These are phyloP conservation scores for Automeris io DNA, from an alignment of 2,888 invertebrate genomes.

Conservation along the genomic window DNA sequence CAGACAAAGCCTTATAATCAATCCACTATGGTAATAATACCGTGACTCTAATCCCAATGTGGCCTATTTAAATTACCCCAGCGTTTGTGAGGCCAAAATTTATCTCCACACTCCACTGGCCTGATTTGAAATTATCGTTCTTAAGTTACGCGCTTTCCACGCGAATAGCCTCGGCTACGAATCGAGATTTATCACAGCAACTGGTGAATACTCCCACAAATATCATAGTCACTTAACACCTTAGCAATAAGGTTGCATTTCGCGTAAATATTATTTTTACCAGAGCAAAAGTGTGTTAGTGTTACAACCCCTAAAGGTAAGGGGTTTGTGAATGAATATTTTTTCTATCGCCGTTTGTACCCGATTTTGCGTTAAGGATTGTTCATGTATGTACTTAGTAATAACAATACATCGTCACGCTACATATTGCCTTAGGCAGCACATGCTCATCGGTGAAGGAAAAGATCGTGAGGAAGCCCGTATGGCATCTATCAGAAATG, in stretches of 20 bases:
- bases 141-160: slow-evolving; percentile 57
- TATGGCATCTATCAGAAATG: no score
- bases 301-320: slow-evolving; percentile 40
- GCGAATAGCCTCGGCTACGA: slow-evolving; percentile 48
- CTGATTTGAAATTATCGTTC: slow-evolving; percentile 58
- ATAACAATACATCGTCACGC: no score
- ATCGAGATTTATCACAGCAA: slow-evolving; percentile 49
- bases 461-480: no score
- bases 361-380: not conserved
- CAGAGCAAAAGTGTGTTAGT: slow-evolving; percentile 18
- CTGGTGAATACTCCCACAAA: slow-evolving; percentile 17
- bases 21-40: not conserved
- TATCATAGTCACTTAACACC: slow-evolving; percentile 5
- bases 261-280: not conserved
- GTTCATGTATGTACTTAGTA: not conserved
- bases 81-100: slow-evolving; percentile 38
- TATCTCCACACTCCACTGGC: slow-evolving; percentile 52
- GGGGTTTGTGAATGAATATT: slow-evolving; percentile 41
- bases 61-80: slow-evolving; percentile 54
- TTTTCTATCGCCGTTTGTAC: slow-evolving; percentile 24
- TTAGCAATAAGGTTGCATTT: slow-evolving; percentile 12
- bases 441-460: no score
- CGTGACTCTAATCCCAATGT: slow-evolving; percentile 13
- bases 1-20: no score
- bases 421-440: no score